Base-by-base conservation (phyloP, 2,888 invertebrate genomes). In the Strigamia crassipes region DNA sequence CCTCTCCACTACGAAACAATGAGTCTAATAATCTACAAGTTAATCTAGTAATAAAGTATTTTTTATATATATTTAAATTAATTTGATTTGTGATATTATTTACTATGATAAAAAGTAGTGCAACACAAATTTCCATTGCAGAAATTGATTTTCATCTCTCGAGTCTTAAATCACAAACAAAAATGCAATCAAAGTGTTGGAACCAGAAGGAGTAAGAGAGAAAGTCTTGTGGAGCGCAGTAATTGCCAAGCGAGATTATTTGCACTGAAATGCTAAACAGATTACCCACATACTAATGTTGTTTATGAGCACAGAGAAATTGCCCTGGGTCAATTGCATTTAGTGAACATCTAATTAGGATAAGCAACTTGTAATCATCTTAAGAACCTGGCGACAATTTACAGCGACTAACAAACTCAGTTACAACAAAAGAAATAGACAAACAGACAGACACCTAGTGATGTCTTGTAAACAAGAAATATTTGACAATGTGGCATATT, bases 281-380 rank as follows among this genome's bases (percentile, higher is more conserved):
- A 61, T 61, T 61, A 61, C 18, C 61, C 61, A 18, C 61, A 18
- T 61, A 61, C 61, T 61, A 61, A 61, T 61, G 15, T 61, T 15
- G 61, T 61, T 61, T 61, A 23, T n/a, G 61, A 61, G 61, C 61
- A 61, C 3, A 10, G 61, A 61, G 21, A 18, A 61, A 61, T 23
- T 61, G 61, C 61, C 61, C 61, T 61, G 61, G 61, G 61, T 61
- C 61, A 61, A 61, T 18, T 61, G 61, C 61, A 61, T 61, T 61
- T 61, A 61, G 61, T 9, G 23, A 18, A 9, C 3, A 61, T 9
- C 61, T 61, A 61, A 61, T 61, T 61, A 61, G 61, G 3, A 34
- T 61, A 61, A 61, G 21, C 61, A 61, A 61, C 18, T 61, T 23
- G 61, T n/a, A 61, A 61, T 61, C 61, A 61, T 41, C 42, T 10